phyloP scores from a whole-genome alignment of 2,797 vertebrate genomes.

The Rhyacichthys aspro region DNA sequence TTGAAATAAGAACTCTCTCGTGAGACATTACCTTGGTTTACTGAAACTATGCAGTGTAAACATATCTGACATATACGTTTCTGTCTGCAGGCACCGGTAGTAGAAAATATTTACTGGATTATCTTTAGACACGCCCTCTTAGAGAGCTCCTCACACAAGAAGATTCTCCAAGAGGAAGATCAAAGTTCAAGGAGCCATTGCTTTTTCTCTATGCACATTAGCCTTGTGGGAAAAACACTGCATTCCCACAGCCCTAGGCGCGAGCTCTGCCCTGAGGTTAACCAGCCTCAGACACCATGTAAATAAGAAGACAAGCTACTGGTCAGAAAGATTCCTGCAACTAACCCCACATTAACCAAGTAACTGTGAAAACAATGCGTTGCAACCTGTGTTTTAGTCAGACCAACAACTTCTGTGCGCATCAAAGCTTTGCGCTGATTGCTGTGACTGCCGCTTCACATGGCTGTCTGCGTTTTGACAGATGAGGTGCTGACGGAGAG shows the following conservation, averaged over 20 bases:
- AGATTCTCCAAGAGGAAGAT: constrained; percentile 49
- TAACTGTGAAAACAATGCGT: constrained; percentile 33
- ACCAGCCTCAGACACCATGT: constrained; percentile 53
- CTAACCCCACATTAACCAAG: constrained; percentile 44
- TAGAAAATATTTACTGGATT: constrained; percentile 47
- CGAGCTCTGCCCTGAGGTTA: constrained; percentile 57
- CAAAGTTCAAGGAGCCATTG: constrained; percentile 68
- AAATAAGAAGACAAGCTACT: constrained; percentile 39
- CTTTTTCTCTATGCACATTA: constrained; percentile 16
- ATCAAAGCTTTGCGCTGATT: constrained; percentile 44
- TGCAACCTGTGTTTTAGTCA: constrained; percentile 32
- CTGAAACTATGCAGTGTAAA: constrained; percentile 10
- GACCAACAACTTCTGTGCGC: constrained; percentile 5
- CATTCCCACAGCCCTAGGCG: constrained; percentile 64
- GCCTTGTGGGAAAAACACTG: constrained; percentile 53
- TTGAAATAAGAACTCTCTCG: constrained; percentile 19
- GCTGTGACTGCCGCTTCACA: constrained; percentile 43
- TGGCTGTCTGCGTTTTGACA: constrained; percentile 48
- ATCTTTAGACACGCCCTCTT: constrained; percentile 48
- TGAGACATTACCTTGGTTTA: constrained; percentile 20
- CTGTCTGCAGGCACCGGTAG: constrained; percentile 27
- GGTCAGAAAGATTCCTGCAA: constrained; percentile 32
- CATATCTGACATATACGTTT: constrained; percentile 23
- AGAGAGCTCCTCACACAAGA: constrained; percentile 31
- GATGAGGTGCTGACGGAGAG: constrained; percentile 67